Evolutionary conservation across 2,113 vertebrate genomes (phyloP), one percentile per base, ranked within the genome.

Genomic region (cattle (Bos taurus)): DNA sequence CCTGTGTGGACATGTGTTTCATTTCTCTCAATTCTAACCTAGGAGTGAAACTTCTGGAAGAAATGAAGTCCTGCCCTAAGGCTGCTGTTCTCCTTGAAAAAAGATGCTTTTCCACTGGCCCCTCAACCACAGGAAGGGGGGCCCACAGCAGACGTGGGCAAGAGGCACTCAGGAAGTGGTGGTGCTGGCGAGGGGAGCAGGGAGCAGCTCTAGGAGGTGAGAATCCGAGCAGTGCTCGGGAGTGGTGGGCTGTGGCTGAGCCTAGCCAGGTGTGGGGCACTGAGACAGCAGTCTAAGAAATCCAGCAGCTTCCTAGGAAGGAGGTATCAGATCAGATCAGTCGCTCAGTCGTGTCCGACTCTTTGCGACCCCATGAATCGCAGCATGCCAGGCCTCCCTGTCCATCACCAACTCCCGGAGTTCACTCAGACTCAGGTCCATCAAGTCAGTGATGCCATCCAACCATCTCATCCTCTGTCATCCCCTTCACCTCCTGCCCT

Each of bases 111-210:
- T 74, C 80, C 54, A 40, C 23, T 6, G 36, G 54, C 52, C 1
- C 46, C 78, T 59, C 17, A 40, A 40, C 14, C 50, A 67, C 77
- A 21, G 78, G 40, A 50, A 30, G 36, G 6, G 46, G 33, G 43
- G n/a, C 15, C 48, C 74, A 64, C 48, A 12, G 3, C 48, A 30
- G 30, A 90, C 0, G 4, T 4, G 12, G 46, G 43, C 67, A 52
- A 25, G 62, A 33, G 21, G 40, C 40, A 78, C 90, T 52, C 16
- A 6, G 90, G 57, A 91, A 62, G 56, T 13, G 10, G 46, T 2
- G 30, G 43, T 17, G 43, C 17, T 9, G 23, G 84, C 9, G 0
- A 74, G 19, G 14, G 84, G 17, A 16, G 16, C 0, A 0, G 15
- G 78, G 30, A 46, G 78, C 78, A 4, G 5, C 56, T 26, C 54